Evolutionary conservation across 2,797 vertebrate genomes (phyloP).

Genomic region (Smutsia temminckii): DNA sequence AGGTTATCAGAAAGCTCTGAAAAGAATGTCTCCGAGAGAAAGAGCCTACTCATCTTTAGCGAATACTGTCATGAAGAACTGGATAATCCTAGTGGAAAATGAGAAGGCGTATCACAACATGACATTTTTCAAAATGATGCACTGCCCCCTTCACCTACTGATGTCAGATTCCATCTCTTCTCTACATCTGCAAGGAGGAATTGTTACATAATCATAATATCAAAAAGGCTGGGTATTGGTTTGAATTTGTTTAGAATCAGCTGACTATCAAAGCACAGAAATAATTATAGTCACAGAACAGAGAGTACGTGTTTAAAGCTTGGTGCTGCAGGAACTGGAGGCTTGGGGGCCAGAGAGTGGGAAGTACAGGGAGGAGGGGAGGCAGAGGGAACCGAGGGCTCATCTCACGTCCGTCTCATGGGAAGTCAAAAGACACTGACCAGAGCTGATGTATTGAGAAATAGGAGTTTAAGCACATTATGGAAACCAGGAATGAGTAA

Average conservation of each 20-base stretch:
- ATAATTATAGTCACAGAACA: background rate
- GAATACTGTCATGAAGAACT: background rate
- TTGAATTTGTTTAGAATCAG: background rate
- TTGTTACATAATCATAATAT: background rate
- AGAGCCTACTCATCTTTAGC: background rate
- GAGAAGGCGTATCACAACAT: background rate
- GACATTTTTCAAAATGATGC: rapidly evolving
- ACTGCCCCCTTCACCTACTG: rapidly evolving
- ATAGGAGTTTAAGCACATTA: background rate
- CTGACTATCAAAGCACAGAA: background rate
- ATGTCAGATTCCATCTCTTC: background rate
- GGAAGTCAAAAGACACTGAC: background rate
- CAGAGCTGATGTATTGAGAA: background rate
- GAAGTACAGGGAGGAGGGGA: background rate
- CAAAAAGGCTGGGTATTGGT: background rate
- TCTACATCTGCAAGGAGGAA: background rate
- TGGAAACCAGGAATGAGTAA: background rate
- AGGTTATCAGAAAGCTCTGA: background rate
- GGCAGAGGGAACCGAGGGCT: background rate
- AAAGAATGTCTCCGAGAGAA: background rate
- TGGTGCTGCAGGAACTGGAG: background rate
- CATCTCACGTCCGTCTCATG: rapidly evolving
- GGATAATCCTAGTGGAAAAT: too few species aligned
- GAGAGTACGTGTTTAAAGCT: background rate
- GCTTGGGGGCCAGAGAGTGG: background rate